Conservation (phyloP, 2,113 vertebrate species). For the Labeo catla region DNA sequence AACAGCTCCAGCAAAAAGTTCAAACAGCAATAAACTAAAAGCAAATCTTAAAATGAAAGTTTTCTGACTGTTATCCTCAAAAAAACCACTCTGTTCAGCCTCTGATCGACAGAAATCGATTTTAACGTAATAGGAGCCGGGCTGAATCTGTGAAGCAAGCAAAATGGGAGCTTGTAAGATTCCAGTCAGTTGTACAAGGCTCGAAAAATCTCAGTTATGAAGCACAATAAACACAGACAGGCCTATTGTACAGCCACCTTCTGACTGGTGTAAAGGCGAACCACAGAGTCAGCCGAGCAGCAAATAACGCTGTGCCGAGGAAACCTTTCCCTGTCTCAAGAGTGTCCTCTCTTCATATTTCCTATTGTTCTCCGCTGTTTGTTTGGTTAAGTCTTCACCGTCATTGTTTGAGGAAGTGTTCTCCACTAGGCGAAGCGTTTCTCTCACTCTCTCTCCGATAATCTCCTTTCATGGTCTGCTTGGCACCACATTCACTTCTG, state of each 20-base stretch:
- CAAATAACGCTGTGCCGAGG: background rate
- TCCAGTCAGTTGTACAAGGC: background rate
- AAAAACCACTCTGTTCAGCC: background rate
- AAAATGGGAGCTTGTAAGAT: background rate
- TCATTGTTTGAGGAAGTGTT: constrained; percentile 51
- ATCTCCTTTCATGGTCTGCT: constrained; percentile 59
- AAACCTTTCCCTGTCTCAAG: constrained; percentile 22
- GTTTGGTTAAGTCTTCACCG: constrained; percentile 45
- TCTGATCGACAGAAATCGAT: background rate
- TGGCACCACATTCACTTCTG: constrained; percentile 47
- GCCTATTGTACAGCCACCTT: background rate
- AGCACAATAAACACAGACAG: constrained; percentile 14
- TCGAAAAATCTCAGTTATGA: background rate
- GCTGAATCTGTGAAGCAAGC: background rate
- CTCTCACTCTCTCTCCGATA: constrained; percentile 49
- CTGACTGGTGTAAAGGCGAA: background rate
- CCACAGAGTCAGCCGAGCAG: background rate
- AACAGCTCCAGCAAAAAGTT: background rate
- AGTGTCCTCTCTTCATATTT: constrained; percentile 25
- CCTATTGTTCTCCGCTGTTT: constrained; percentile 29
- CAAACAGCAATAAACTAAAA: background rate
- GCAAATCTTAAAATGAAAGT: background rate
- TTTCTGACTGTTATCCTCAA: background rate
- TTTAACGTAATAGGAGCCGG: background rate
- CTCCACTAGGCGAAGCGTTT: constrained; percentile 48